These are phyloP conservation scores for Synergus japonicus DNA, from an alignment of 2,888 invertebrate species.

Conservation along the genomic window DNA sequence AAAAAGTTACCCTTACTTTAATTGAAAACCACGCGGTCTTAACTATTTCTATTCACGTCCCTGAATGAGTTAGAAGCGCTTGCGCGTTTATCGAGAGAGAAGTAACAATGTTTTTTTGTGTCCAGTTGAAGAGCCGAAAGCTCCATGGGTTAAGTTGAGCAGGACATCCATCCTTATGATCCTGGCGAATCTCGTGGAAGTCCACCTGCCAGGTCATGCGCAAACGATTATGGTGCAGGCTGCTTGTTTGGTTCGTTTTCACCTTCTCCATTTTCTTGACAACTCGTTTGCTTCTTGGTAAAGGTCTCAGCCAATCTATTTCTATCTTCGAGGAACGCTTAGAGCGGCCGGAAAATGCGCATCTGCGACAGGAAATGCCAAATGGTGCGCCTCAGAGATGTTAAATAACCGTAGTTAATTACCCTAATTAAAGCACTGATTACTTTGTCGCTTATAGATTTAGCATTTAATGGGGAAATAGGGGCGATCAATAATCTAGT, in stretches of 20 bases:
- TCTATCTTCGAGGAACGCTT: conserved; percentile 36
- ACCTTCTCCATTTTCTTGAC: conserved; percentile 55
- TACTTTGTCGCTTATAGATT: conserved; percentile 4
- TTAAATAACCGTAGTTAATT: conserved; percentile 17
- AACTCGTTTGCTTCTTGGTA: conserved; percentile 59
- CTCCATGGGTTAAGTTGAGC: background rate
- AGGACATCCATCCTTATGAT: conserved; percentile 2
- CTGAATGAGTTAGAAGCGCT: background rate
- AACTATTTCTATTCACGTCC: background rate
- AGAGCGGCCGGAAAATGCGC: conserved; percentile 32
- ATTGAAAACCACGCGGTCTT: background rate
- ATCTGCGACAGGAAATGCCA: conserved; percentile 41
- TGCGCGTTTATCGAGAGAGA: background rate
- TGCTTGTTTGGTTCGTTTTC: conserved; percentile 59
- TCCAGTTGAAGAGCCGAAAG: background rate
- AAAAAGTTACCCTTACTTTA: background rate
- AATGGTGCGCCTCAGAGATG: conserved; percentile 10
- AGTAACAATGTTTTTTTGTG: background rate
- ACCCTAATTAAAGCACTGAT: conserved; percentile 10
- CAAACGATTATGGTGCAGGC: conserved; percentile 58
- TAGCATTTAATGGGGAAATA: background rate
- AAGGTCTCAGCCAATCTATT: conserved; percentile 51
- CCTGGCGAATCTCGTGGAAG: conserved; percentile 28
- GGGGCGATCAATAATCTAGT: conserved; percentile 6
- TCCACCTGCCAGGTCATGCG: conserved; percentile 55